Evolutionary conservation across 2,888 invertebrate species (phyloP).

Genomic region (Andrena flavipes): DNA sequence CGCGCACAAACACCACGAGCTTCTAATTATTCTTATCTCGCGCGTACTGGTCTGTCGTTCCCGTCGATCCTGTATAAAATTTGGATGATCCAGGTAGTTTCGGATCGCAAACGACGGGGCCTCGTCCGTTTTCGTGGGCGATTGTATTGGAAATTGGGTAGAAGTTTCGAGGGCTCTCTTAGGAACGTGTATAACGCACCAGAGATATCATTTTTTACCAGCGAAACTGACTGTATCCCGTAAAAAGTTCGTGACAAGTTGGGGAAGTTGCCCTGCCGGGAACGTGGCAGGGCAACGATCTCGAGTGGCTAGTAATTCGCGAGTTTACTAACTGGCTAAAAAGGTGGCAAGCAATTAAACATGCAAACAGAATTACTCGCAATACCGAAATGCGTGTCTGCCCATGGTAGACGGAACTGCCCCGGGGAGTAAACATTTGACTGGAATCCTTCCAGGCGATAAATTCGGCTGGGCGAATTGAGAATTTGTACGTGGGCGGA

Average conservation of each 20-base stretch:
- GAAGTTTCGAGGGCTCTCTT: background rate
- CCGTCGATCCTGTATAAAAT: background rate
- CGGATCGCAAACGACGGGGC: background rate
- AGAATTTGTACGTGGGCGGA: slow-evolving; percentile 28
- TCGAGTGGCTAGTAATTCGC: slow-evolving; percentile 14
- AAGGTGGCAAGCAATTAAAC: slow-evolving; percentile 30
- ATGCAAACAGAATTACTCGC: slow-evolving; percentile 56
- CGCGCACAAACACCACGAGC: slow-evolving; percentile 31
- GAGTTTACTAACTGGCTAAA: slow-evolving; percentile 8
- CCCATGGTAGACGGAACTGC: slow-evolving; percentile 32
- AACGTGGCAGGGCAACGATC: background rate
- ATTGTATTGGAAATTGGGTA: background rate
- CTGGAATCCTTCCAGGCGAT: slow-evolving; percentile 51
- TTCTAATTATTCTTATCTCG: slow-evolving; percentile 54
- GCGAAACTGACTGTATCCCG: no score
- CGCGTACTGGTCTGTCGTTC: background rate
- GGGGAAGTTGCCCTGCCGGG: background rate
- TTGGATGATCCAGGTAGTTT: background rate
- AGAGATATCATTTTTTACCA: no score
- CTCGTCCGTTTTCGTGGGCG: background rate
- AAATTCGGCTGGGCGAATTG: slow-evolving; percentile 45
- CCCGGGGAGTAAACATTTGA: slow-evolving; percentile 47
- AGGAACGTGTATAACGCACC: background rate
- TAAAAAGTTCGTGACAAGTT: background rate
- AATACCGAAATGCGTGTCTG: slow-evolving; percentile 40